A percentile compares a stretch with the other conserved stretches of the same genome.
Evolutionary conservation across 2,113 vertebrate genomes (phyloP).

Genomic region (Barbus barbus): DNA sequence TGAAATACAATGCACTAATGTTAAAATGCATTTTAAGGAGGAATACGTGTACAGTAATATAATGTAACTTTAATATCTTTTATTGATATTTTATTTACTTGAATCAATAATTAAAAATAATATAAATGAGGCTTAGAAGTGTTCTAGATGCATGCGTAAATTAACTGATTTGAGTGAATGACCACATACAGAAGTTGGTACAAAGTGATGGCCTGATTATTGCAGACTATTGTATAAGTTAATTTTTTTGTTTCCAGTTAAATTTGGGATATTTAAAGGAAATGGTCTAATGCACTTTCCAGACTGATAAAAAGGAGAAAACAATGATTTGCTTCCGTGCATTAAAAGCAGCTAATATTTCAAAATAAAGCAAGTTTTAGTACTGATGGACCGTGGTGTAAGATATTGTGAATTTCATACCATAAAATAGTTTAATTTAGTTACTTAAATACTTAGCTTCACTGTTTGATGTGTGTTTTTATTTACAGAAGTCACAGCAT

Average conservation of each 20-base stretch:
- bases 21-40: no score
- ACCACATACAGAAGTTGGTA: no score
- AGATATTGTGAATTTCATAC: neutral
- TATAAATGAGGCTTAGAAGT: no score
- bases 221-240: no score
- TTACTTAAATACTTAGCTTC: neutral
- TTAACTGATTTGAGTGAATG: no score
- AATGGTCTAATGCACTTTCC: neutral
- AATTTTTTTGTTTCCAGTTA: neutral
- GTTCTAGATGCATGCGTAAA: no score
- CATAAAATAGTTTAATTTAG: neutral
- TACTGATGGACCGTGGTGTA: neutral
- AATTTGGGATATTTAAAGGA: neutral
- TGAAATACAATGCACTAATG: no score
- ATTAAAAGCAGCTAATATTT: neutral
- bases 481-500: neutral
- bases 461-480: neutral
- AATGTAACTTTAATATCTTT: no score
- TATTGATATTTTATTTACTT: no score
- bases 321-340: neutral
- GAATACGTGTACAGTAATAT: no score
- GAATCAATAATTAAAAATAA: no score
- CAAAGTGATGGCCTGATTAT: no score
- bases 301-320: neutral
- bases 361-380: neutral